Conservation (phyloP, 1,140 invertebrate genomes). For the Drosophila kikkawai region DNA sequence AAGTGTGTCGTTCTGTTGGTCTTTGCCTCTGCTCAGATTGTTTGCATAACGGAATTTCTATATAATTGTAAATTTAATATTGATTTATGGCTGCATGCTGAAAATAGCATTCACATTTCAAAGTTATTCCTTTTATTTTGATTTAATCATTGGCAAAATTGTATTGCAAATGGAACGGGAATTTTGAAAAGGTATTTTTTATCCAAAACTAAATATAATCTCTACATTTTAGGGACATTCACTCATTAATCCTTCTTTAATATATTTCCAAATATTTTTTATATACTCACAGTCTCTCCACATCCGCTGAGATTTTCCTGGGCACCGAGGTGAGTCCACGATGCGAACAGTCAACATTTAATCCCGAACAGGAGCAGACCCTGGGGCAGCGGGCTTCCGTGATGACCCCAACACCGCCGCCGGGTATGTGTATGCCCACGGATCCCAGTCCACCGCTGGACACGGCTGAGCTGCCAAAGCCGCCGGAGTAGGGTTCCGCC, state of each 20-base stretch:
- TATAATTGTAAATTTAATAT: slow-evolving; percentile 46
- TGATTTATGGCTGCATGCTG: slow-evolving; percentile 36
- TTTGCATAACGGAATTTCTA: slow-evolving; percentile 41
- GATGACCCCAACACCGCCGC: slow-evolving; percentile 75
- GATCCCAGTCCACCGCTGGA: slow-evolving; percentile 72
- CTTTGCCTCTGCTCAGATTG: slow-evolving; percentile 18
- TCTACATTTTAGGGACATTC: background rate
- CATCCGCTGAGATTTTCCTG: slow-evolving; percentile 89
- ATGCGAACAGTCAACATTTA: slow-evolving; percentile 93
- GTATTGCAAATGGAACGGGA: background rate
- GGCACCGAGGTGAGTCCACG: slow-evolving; percentile 92
- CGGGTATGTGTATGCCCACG: slow-evolving; percentile 83
- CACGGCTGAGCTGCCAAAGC: slow-evolving; percentile 65
- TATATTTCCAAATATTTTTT: background rate
- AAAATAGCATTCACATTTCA: slow-evolving; percentile 7
- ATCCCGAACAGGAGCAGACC: slow-evolving; percentile 91
- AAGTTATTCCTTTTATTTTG: slow-evolving; percentile 1
- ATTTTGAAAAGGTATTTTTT: background rate
- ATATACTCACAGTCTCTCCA: slow-evolving; percentile 93
- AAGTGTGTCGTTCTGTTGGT: slow-evolving; percentile 30
- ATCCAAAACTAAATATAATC: background rate
- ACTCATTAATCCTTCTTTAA: background rate
- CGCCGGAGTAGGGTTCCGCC: slow-evolving; percentile 77
- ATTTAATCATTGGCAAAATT: background rate
- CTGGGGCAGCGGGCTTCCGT: slow-evolving; percentile 88